Percentiles rank a stretch among this genome's conserved stretches.
phyloP scores from a whole-genome alignment of 2,113 vertebrate genomes.

The Myxocyprinus asiaticus region DNA sequence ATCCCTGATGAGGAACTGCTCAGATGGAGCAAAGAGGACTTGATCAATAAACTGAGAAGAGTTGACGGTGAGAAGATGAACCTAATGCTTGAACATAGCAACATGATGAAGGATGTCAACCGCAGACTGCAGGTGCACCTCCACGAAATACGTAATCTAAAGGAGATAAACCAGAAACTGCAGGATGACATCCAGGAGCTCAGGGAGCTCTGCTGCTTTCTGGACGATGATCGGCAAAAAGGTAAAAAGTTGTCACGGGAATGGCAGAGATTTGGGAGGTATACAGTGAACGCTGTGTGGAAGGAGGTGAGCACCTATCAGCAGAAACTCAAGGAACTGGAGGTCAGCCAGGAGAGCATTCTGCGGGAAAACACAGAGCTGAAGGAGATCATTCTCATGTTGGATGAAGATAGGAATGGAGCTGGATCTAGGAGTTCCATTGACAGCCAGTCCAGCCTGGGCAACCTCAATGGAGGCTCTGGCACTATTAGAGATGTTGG shows the following conservation, averaged over 20 bases:
- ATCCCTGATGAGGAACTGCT: constrained; percentile 89
- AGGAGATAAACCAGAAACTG: constrained; percentile 96
- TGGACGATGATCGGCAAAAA: constrained; percentile 94
- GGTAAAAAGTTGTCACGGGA: constrained; percentile 93
- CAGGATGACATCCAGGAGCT: constrained; percentile 97
- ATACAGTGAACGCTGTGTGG: constrained; percentile 90
- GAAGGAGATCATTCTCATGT: constrained; percentile 92
- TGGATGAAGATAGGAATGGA: constrained; percentile 88
- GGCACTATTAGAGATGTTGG: constrained; percentile 86
- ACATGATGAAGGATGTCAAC: constrained; percentile 98
- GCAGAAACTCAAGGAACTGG: constrained; percentile 93
- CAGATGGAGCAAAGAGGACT: constrained; percentile 88
- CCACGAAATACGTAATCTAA: constrained; percentile 92
- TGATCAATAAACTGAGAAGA: constrained; percentile 85
- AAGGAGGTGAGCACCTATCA: constrained; percentile 91
- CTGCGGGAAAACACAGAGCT: constrained; percentile 90
- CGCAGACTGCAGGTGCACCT: constrained; percentile 93
- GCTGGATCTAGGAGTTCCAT: constrained; percentile 93
- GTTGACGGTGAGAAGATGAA: constrained; percentile 91
- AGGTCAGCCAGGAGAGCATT: constrained; percentile 89
- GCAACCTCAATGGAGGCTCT: constrained; percentile 85
- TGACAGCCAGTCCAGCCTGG: constrained; percentile 93
- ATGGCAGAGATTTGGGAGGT: constrained; percentile 94
- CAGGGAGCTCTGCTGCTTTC: constrained; percentile 93
- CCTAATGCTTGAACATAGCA: constrained; percentile 93